Conservation (phyloP, 1,140 invertebrate species). For the Pomacea maculata region DNA sequence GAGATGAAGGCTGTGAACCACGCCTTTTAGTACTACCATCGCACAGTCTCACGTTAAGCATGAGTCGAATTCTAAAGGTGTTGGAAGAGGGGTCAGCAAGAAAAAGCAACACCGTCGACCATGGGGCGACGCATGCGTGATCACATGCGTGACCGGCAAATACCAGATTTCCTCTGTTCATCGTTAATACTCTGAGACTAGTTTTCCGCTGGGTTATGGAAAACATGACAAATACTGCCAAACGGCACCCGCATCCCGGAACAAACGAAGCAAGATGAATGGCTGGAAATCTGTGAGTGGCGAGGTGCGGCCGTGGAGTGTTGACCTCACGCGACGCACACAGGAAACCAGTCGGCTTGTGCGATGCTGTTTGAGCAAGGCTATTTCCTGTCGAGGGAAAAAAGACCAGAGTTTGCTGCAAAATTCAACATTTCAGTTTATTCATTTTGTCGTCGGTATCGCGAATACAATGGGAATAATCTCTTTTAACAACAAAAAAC, state of each 20-base stretch:
- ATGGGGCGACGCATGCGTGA: background rate
- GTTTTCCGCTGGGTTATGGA: background rate
- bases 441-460: too few relatives aligned
- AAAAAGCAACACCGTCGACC: background rate
- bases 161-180: background rate
- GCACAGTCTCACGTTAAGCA: too few relatives aligned
- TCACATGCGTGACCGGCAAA: background rate
- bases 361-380: background rate
- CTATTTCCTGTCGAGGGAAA: background rate
- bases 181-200: background rate
- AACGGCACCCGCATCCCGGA: constrained; percentile 10
- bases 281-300: background rate
- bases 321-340: too few relatives aligned
- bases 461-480: too few relatives aligned
- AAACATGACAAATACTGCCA: constrained; percentile 11
- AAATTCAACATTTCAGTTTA: background rate
- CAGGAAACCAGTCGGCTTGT: background rate
- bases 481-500: too few relatives aligned
- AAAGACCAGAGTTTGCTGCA: background rate
- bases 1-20: too few relatives aligned
- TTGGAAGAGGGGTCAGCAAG: background rate
- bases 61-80: background rate
- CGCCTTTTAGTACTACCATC: too few relatives aligned
- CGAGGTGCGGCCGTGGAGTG: background rate
- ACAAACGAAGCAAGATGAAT: constrained; percentile 6